phyloP scores from a whole-genome alignment of 2,113 vertebrate species.

The Catharus minimus region DNA sequence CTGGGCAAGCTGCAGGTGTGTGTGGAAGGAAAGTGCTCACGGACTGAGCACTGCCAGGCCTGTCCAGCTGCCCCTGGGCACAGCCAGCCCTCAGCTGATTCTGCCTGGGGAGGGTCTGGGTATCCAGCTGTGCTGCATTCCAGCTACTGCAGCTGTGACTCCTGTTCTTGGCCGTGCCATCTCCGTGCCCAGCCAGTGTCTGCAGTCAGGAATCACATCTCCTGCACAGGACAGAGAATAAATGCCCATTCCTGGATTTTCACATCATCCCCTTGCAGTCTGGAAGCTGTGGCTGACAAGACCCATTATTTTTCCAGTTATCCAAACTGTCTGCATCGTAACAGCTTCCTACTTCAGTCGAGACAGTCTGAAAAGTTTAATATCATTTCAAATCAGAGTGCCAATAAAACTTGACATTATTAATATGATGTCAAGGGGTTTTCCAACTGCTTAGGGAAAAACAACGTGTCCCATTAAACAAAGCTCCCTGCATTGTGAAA shows the following conservation, averaged over 20 bases:
- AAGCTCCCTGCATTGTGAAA: constrained; percentile 69
- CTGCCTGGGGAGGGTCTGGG: neutral
- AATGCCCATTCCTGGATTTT: neutral
- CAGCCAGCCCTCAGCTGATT: accelerated
- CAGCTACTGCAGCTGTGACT: accelerated
- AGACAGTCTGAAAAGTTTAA: constrained; percentile 79
- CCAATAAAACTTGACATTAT: constrained; percentile 80
- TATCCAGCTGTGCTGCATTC: accelerated
- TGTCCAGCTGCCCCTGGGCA: neutral
- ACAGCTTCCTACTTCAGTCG: constrained; percentile 64
- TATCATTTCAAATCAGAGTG: constrained; percentile 76
- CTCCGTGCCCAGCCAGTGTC: accelerated
- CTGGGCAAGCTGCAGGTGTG: accelerated
- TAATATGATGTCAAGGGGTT: constrained; percentile 76
- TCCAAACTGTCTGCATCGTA: constrained; percentile 54
- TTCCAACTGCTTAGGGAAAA: constrained; percentile 73
- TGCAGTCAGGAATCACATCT: accelerated
- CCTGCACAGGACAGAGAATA: accelerated
- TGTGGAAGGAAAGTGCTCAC: neutral
- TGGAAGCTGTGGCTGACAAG: constrained; percentile 12
- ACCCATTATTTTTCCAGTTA: constrained; percentile 27
- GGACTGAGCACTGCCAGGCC: neutral
- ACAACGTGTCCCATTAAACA: constrained; percentile 72
- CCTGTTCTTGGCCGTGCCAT: accelerated
- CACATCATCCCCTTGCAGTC: neutral